Base-by-base conservation (phyloP, 2,888 invertebrate species). In the Tortricodes alternella region DNA sequence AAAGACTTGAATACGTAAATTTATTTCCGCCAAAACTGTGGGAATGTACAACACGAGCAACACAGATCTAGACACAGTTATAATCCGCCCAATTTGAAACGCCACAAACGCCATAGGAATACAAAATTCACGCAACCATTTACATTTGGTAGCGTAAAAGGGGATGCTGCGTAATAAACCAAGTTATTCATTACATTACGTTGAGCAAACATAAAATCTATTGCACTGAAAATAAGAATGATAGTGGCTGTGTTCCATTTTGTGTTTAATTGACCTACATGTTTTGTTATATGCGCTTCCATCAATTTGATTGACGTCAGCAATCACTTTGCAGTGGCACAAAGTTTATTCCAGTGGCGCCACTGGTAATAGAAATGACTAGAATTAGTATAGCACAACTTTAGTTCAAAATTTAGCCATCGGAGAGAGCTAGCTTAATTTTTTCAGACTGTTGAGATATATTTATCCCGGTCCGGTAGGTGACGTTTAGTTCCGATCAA, bases 61-160 rank as follows among this genome's bases (percentile, higher is more conserved):
- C 51, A 43, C 38, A 5, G 1, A n/a, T n/a, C 15, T 9, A 8
- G n/a, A 34, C 19, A 50, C 15, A 29, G 32, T 23, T 15, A 16
- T 11, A 9, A 34, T 3, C 16, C 46, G n/a, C n/a, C 23, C 39
- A 8, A 39, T 32, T 53, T 2, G 32, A 24, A 39, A 32, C 9
- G 9, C 8, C 6, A 6, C 23, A n/a, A 8, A 6, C 18, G n/a
- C 34, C 9, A 23, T 13, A 18, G 16, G 2, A 46, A 46, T 23
- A 27, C 24, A 1, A 27, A 52, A 37, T 24, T 48, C 52, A 60
- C 35, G 49, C 48, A 23, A 53, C 38, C 34, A 39, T 65, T 65
- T 52, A 50, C 61, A 62, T 62, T 75, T 68, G 23, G 72, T 57
- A 63, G 71, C 27, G 55, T 76, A 61, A 66, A 48, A 64, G 63